Base-by-base conservation (phyloP, 2,888 invertebrate genomes). In the Brachylomia viminalis region DNA sequence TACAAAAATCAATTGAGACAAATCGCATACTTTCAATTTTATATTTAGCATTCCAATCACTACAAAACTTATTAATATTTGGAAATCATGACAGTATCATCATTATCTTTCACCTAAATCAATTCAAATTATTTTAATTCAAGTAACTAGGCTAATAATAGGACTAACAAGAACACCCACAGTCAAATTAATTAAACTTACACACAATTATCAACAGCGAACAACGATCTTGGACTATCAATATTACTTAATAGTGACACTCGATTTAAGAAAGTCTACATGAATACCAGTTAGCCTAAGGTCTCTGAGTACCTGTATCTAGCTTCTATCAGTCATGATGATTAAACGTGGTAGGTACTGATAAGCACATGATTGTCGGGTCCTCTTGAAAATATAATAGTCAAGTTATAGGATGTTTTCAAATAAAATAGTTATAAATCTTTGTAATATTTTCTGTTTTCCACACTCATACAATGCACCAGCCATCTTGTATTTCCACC, bases 221-320 rank as follows among this genome's bases (percentile, higher is more conserved):
- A n/a, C n/a, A n/a, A 38, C 17, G 3, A 33, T 56, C n/a, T 79
- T 42, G 38, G 2, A 30, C 2, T 33, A n/a, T 30, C n/a, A 54
- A 79, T 67, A 33, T 66, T 49, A 70, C 20, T 62, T 7, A 70
- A 59, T 52, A 17, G 20, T 27, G 61, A 69, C 23, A 61, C n/a
- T 54, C 4, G 11, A 61, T 74, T 33, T 52, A 30, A 45, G 33
- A 75, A 27, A n/a, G 33, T 17, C 20, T 27, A 59, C 27, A 5
- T 30, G 15, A 49, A n/a, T 42, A 52, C n/a, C 2, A 15, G 38
- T 30, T 77, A 30, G 47, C 11, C 6, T 27, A 17, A 33, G 20
- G 33, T 27, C 17, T 23, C 23, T 10, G 15, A 76, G 30, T 49
- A 49, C 6, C 13, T 6, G 23, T 15, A 7, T 70, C 45, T n/a